A percentile compares a stretch with the other conserved stretches of the same genome.
phyloP scores from a whole-genome alignment of 1,140 invertebrate genomes.

The Lanistes nyassanus region DNA sequence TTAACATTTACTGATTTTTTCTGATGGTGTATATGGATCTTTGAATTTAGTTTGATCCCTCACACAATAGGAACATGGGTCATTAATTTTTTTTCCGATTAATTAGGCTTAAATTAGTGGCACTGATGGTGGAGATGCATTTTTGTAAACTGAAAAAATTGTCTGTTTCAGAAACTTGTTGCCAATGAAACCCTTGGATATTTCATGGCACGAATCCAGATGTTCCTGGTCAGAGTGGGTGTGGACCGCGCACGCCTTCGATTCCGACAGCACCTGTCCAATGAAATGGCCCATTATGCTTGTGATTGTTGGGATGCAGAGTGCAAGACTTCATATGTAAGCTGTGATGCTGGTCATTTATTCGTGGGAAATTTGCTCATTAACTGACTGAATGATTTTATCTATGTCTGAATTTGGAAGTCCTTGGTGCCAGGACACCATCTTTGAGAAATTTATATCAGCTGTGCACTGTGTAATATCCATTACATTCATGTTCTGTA shows the following conservation, averaged over 20 bases:
- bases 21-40: neutral
- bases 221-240: constrained; percentile 89
- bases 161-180: constrained; percentile 78
- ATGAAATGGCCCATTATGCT: constrained; percentile 99
- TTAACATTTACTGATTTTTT: neutral
- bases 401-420: too few species aligned
- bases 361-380: too few species aligned
- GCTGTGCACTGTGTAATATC: too few species aligned
- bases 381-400: too few species aligned
- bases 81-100: too few species aligned
- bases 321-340: constrained; percentile 89
- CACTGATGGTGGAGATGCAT: too few species aligned
- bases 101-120: too few species aligned
- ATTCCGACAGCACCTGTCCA: constrained; percentile 98
- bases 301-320: constrained; percentile 99
- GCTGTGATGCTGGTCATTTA: constrained; percentile 39
- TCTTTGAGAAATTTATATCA: too few species aligned
- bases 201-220: constrained; percentile 95
- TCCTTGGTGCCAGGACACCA: too few species aligned
- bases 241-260: constrained; percentile 86
- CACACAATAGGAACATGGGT: too few species aligned
- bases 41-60: neutral
- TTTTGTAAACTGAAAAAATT: neutral
- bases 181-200: constrained; percentile 98
- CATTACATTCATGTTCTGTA: too few species aligned